Evolutionary conservation across 2,888 invertebrate species (phyloP), one percentile per base, ranked within the genome.

Genomic region (Pristionchus entomophagus): DNA sequence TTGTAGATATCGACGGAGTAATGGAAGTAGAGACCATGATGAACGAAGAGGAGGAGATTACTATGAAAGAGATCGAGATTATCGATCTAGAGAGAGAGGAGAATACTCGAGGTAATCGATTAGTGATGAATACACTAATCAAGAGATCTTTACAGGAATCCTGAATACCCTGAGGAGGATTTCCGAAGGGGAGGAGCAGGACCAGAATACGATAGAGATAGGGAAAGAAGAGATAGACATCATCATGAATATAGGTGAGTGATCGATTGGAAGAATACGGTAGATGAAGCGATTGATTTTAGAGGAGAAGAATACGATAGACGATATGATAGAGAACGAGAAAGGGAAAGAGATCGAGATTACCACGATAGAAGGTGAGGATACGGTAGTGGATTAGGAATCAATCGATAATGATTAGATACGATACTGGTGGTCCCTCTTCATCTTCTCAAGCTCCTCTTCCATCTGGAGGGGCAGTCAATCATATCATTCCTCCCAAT

Each of bases 41-140:
- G 86, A 86, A 8, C n/a, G 86, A 82, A 53, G 86, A n/a, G 82
- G 86, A n/a, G 82, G 59, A 26, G 85, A 82, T 17, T 86, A 87
- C 38, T 82, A 86, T 12, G 86, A 83, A 26, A 45, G 73, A 32
- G 62, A 86, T 41, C 17, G 85, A 69, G 56, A 77, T 2, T 81
- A 81, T 62, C 82, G 82, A 83, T 41, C 38, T 17, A 62, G 59
- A 35, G 80, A 81, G 10, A 26, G 41, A 38, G 38, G 81, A 38
- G 59, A 83, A 53, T 81, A 81, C 41, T 32, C 81, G 45, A 53
- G 51, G 56, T 81, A 51, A n/a, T 26, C 19, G 1, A 35, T 53
- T 53, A 17, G 2, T n/a, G 2, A 22, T 53, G 5, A 17, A 35
- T 81, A 35, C 35, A 17, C 17, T 51, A 81, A 53, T 12, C 14